Percentiles rank a stretch among this genome's conserved stretches.
These are phyloP conservation scores for Mythimna lalbum DNA, from an alignment of 2,888 invertebrate genomes.

Conservation along the genomic window DNA sequence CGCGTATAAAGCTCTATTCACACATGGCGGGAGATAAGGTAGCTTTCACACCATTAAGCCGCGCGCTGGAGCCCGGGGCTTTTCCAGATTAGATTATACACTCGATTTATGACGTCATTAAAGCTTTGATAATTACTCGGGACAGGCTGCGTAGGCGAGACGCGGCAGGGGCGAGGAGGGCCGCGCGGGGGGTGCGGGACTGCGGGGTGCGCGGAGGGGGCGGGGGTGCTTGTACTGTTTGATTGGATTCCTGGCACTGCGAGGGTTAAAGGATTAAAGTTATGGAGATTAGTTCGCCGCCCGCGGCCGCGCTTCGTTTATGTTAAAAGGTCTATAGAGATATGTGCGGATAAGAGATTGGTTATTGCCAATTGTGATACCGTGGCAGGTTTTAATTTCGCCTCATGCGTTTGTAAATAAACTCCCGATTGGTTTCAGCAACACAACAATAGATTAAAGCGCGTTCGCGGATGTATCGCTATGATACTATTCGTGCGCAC, in stretches of 20 bases:
- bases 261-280: conserved; percentile 91
- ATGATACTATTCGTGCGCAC: conserved; percentile 54
- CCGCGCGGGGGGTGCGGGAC: conserved; percentile 43
- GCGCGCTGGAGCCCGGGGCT: conserved; percentile 90
- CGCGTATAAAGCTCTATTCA: conserved; percentile 91
- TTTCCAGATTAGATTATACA: conserved; percentile 92
- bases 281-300: conserved; percentile 91
- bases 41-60: conserved; percentile 91
- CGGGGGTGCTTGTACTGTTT: conserved; percentile 89
- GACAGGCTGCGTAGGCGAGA: conserved; percentile 90
- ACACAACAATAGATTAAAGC: conserved; percentile 65
- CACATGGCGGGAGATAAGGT: conserved; percentile 91
- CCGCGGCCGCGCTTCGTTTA: conserved; percentile 89
- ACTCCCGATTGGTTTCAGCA: conserved; percentile 76
- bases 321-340: conserved; percentile 90
- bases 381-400: conserved; percentile 87
- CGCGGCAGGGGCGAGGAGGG: conserved; percentile 74
- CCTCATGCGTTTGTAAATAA: conserved; percentile 73
- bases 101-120: conserved; percentile 91
- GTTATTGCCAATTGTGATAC: conserved; percentile 90
- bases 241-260: conserved; percentile 90
- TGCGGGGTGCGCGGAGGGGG: conserved; percentile 60
- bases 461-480: conserved; percentile 42
- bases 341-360: conserved; percentile 89
- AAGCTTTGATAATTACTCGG: conserved; percentile 92